These are phyloP conservation scores for Axis porcinus DNA, from an alignment of 2,113 vertebrate species.

Conservation along the genomic window DNA sequence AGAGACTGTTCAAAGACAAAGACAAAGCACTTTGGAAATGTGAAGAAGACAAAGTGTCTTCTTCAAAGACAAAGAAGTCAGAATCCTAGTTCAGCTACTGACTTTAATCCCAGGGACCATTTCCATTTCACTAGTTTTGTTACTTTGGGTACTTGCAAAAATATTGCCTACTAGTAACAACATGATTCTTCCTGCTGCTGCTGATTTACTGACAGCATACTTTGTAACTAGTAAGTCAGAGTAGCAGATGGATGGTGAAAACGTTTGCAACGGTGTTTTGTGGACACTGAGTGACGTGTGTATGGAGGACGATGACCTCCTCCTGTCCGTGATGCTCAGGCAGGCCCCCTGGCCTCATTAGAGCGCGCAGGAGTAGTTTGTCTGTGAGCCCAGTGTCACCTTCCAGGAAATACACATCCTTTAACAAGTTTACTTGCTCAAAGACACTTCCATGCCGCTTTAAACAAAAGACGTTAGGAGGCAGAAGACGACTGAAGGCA, in stretches of 20 bases:
- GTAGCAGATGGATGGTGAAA: not conserved
- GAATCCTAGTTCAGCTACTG: not conserved
- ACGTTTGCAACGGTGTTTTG: not conserved
- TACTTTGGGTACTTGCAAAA: not conserved
- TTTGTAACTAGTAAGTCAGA: not conserved
- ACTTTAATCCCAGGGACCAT: not conserved
- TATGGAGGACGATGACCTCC: not conserved
- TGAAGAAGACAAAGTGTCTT: no score
- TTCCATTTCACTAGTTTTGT: not conserved
- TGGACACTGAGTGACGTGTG: constrained; percentile 27
- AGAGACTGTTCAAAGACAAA: not conserved
- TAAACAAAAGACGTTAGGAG: not conserved
- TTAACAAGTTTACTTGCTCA: not conserved
- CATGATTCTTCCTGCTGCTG: not conserved
- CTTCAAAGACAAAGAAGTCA: not conserved
- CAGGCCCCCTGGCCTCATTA: not conserved
- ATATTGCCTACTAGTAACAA: not conserved
- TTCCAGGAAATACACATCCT: not conserved
- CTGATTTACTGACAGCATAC: not conserved
- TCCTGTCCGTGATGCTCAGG: not conserved
- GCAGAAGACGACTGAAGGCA: not conserved
- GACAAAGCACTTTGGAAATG: not conserved
- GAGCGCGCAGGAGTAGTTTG: not conserved
- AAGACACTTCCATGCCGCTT: not conserved
- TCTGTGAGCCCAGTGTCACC: not conserved